Conservation (phyloP, 2,888 invertebrate genomes). For the Schizotus pectinicornis region DNA sequence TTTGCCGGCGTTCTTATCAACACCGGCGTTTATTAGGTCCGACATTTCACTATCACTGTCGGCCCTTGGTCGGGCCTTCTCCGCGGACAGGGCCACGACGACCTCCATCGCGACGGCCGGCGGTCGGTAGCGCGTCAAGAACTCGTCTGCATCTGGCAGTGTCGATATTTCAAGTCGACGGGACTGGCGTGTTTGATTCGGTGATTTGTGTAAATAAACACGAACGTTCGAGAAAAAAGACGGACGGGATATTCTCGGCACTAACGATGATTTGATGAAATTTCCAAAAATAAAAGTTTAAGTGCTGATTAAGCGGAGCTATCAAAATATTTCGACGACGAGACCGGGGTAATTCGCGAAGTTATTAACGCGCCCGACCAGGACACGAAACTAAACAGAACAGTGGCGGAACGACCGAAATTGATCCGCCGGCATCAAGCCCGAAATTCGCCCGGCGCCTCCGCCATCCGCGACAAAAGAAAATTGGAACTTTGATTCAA, state of each 20-base stretch:
- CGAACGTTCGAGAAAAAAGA: neutral
- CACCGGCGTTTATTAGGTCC: conserved; percentile 33
- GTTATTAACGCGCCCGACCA: too few relatives aligned
- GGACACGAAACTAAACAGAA: too few relatives aligned
- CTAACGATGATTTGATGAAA: neutral
- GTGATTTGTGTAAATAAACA: conserved; percentile 34
- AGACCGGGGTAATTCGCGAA: too few relatives aligned
- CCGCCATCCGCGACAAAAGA: neutral
- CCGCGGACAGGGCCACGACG: neutral
- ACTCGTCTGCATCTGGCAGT: neutral
- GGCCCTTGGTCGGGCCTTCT: conserved; percentile 18
- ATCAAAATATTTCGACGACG: too few relatives aligned
- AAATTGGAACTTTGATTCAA: neutral
- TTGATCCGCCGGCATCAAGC: too few relatives aligned
- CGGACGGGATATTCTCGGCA: conserved; percentile 16
- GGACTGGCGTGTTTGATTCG: conserved; percentile 13
- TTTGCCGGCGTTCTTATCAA: conserved; percentile 19
- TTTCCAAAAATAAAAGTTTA: neutral
- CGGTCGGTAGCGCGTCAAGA: too few relatives aligned
- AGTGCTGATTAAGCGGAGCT: neutral
- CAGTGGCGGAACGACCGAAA: too few relatives aligned
- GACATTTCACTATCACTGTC: conserved; percentile 37
- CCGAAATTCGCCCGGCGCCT: neutral
- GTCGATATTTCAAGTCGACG: conserved; percentile 3
- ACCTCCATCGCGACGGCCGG: too few relatives aligned